Evolutionary conservation across 2,888 invertebrate genomes (phyloP).

Genomic region (Endomychus coccineus): DNA sequence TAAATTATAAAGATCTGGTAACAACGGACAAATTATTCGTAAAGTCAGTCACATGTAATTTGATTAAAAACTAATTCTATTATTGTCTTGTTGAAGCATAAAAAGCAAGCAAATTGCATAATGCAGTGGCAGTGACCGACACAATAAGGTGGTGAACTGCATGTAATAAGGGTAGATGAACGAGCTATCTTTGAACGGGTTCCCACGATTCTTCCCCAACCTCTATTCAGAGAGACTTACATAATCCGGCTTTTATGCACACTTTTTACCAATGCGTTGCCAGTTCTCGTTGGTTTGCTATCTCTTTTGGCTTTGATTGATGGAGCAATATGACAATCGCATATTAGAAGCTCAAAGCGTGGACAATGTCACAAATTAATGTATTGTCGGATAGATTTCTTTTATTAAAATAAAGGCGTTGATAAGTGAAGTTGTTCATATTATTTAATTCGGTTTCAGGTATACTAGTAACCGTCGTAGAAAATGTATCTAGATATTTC

Average conservation of each 20-base stretch:
- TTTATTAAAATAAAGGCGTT: too few species aligned
- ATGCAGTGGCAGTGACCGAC: conserved; percentile 10
- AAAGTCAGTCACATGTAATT: conserved; percentile 18
- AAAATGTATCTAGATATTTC: too few species aligned
- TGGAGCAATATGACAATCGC: conserved; percentile 11
- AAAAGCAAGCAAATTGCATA: conserved; percentile 20
- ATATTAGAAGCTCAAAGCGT: conserved; percentile 8
- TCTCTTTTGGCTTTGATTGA: conserved; percentile 13
- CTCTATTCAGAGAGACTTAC: conserved; percentile 10
- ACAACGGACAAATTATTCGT: too few species aligned
- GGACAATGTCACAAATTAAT: conserved; percentile 12
- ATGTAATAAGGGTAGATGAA: conserved; percentile 25
- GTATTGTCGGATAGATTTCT: too few species aligned
- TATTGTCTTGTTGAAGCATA: conserved; percentile 20
- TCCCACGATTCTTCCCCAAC: conserved; percentile 34
- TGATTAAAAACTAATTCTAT: conserved; percentile 22
- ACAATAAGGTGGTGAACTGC: conserved; percentile 30
- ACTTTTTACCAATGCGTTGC: conserved; percentile 16
- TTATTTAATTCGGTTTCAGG: too few species aligned
- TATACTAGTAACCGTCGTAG: too few species aligned
- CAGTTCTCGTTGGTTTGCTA: conserved; percentile 8
- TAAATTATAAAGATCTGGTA: too few species aligned
- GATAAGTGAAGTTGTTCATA: too few species aligned
- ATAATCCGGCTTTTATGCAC: conserved; percentile 14
- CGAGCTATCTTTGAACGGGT: conserved; percentile 24